Conservation (phyloP, 2,888 invertebrate species). For the Chouioia cunea region DNA sequence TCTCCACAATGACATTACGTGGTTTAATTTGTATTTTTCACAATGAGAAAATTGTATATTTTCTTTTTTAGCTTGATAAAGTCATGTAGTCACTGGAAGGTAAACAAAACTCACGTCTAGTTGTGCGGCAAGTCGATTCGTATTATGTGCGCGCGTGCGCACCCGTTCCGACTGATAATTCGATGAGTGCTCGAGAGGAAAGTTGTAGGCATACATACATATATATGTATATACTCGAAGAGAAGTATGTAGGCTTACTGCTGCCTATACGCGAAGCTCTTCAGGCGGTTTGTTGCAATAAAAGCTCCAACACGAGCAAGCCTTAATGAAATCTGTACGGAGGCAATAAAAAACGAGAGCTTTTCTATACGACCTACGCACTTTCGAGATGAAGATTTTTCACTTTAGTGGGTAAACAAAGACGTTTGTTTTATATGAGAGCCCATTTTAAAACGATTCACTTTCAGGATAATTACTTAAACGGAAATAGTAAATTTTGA, state of each 20-base stretch:
- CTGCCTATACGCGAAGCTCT: not conserved
- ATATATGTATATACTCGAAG: not conserved
- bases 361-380: not conserved
- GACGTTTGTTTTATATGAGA: no score
- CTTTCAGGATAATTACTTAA: no score
- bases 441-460: no score
- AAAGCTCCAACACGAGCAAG: constrained; percentile 6
- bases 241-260: no score
- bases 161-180: constrained; percentile 49
- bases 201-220: constrained; percentile 2
- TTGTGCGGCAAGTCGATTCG: constrained; percentile 15
- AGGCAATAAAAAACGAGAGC: constrained; percentile 23
- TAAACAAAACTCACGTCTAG: no score
- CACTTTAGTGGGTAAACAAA: no score
- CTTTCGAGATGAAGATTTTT: no score
- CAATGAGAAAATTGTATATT: no score
- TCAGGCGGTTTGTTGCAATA: constrained; percentile 28
- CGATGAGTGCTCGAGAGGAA: constrained; percentile 45
- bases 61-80: constrained; percentile 42
- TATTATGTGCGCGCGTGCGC: not conserved
- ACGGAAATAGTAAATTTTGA: no score
- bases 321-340: constrained; percentile 34
- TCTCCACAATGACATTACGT: not conserved
- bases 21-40: no score
- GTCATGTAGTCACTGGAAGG: not conserved